phyloP scores from a whole-genome alignment of 2,797 vertebrate genomes.

The Xenops minutus region DNA sequence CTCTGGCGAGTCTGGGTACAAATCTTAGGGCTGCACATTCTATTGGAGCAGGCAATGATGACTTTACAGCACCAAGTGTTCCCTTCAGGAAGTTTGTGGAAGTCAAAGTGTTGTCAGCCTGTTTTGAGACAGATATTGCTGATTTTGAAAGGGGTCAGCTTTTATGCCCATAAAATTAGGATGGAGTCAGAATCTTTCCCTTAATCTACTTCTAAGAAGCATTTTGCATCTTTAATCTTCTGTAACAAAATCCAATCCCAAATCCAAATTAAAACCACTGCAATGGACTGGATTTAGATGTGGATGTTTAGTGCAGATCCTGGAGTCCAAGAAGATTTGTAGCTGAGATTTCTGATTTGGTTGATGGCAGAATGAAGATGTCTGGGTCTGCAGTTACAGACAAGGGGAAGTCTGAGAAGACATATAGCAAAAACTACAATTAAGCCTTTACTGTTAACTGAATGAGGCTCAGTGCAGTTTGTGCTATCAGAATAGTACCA shows the following conservation, averaged over 20 bases:
- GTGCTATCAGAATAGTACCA: background rate
- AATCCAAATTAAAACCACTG: background rate
- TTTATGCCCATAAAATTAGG: background rate
- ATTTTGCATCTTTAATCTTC: background rate
- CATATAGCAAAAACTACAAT: background rate
- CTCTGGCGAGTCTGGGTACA: background rate
- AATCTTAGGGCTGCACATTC: background rate
- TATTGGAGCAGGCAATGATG: fast-evolving
- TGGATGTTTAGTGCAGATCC: background rate
- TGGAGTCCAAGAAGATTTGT: background rate
- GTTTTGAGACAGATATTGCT: background rate
- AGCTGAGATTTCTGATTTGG: background rate
- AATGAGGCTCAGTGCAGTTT: background rate
- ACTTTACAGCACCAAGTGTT: background rate
- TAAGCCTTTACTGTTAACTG: background rate
- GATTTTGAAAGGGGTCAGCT: background rate
- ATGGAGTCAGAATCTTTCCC: background rate
- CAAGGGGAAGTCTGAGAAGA: background rate
- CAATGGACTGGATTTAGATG: background rate
- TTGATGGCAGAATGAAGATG: background rate
- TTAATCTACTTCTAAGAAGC: background rate
- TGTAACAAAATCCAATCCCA: background rate
- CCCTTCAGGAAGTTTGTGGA: background rate
- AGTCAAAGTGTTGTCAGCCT: background rate
- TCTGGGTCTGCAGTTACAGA: background rate